phyloP scores from a whole-genome alignment of 2,113 vertebrate genomes.

The Microcebus ravelobensis region DNA sequence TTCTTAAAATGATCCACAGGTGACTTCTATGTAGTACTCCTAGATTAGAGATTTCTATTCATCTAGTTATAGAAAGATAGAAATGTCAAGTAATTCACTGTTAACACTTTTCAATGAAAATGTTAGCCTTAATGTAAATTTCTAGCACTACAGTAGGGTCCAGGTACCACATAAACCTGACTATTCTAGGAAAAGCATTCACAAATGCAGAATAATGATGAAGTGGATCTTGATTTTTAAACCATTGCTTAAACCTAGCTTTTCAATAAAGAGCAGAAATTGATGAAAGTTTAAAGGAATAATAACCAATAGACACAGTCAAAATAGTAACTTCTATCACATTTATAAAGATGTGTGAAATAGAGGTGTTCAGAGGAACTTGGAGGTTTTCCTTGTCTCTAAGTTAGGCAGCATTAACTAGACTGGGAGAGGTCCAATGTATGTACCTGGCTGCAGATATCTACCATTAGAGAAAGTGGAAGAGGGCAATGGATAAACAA shows the following conservation, averaged over 20 bases:
- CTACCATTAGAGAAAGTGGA: background rate
- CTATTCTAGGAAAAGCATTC: background rate
- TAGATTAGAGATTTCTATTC: background rate
- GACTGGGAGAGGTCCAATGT: background rate
- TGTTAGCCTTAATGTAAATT: background rate
- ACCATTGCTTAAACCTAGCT: background rate
- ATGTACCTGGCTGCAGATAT: background rate
- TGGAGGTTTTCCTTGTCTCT: background rate
- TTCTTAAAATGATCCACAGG: background rate
- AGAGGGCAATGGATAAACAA: background rate
- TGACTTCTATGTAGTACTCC: background rate
- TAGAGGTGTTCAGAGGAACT: background rate
- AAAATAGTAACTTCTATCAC: background rate
- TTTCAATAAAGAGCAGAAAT: background rate
- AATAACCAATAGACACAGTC: background rate
- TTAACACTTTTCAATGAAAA: background rate
- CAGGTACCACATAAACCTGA: background rate
- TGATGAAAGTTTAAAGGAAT: background rate
- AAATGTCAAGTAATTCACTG: constrained; percentile 16
- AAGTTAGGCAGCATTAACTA: background rate
- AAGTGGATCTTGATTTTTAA: background rate
- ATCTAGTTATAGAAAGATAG: background rate
- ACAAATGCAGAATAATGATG: background rate
- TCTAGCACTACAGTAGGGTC: background rate
- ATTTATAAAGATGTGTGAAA: background rate